Conservation (phyloP, 1,140 invertebrate species). For the Leptinotarsa defecta region DNA sequence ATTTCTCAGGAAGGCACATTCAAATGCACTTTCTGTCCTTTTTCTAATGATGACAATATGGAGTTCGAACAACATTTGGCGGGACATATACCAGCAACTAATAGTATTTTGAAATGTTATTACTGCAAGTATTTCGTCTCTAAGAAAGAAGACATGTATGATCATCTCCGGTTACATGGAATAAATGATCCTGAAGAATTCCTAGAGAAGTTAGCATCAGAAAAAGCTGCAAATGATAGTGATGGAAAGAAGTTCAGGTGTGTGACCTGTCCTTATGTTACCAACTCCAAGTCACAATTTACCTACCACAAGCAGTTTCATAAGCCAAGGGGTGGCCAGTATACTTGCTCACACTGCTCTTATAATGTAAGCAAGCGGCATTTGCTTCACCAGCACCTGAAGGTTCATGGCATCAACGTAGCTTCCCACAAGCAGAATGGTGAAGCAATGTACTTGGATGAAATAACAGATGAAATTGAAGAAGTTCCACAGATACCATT, state of each 20-base stretch:
- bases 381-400: constrained; percentile 76
- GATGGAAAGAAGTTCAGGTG: constrained; percentile 69
- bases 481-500: constrained; percentile 40
- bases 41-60: constrained; percentile 66
- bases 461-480: constrained; percentile 52
- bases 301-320: constrained; percentile 87
- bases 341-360: constrained; percentile 78
- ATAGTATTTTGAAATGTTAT: constrained; percentile 78
- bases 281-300: constrained; percentile 82
- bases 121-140: constrained; percentile 79
- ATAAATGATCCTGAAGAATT: constrained; percentile 45
- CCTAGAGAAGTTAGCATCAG: constrained; percentile 33
- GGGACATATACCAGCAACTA: constrained; percentile 72
- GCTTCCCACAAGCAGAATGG: constrained; percentile 49
- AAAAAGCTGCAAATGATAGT: constrained; percentile 31
- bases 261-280: constrained; percentile 76
- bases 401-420: constrained; percentile 70
- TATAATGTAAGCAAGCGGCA: constrained; percentile 83
- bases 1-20: constrained; percentile 48
- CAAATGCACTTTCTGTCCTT: constrained; percentile 77
- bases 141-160: constrained; percentile 52
- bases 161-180: constrained; percentile 51
- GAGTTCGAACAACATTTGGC: constrained; percentile 71
- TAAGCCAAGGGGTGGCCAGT: constrained; percentile 70
- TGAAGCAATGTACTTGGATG: constrained; percentile 50